Conservation (phyloP, 2,797 vertebrate species). For the Acipenser oxyrinchus region DNA sequence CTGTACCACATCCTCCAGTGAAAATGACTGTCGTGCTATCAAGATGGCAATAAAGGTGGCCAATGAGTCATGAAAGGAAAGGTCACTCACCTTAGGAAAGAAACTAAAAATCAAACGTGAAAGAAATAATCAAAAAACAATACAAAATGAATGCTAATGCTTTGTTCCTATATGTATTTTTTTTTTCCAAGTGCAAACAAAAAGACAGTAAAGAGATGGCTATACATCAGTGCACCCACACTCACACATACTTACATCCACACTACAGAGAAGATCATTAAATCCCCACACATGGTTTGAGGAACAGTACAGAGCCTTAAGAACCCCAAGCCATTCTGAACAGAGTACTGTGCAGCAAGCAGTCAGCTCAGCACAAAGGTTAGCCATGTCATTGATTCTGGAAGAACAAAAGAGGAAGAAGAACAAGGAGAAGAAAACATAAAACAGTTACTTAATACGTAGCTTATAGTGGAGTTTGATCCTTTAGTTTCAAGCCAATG, state of each 20-base stretch:
- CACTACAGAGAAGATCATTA: slow-evolving; percentile 96
- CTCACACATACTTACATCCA: slow-evolving; percentile 71
- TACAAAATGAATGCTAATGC: no score
- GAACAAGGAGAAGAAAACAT: background rate
- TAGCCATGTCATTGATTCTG: slow-evolving; percentile 97
- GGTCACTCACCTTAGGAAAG: slow-evolving; percentile 82
- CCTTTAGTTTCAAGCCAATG: no score
- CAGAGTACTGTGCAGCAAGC: slow-evolving; percentile 94
- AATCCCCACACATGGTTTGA: slow-evolving; percentile 98
- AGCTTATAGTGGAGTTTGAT: no score
- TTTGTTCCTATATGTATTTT: no score
- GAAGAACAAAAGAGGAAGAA: no score
- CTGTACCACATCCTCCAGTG: slow-evolving; percentile 93
- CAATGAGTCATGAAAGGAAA: slow-evolving; percentile 96
- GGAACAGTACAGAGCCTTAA: slow-evolving; percentile 96
- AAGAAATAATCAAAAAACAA: no score
- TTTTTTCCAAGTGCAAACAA: no score
- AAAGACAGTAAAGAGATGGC: background rate
- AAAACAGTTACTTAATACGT: background rate
- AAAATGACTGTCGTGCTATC: slow-evolving; percentile 95
- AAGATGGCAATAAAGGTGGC: slow-evolving; percentile 97
- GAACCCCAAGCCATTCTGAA: slow-evolving; percentile 93
- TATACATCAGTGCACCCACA: no score
- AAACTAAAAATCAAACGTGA: no score
- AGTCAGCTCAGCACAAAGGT: slow-evolving; percentile 94